These are phyloP conservation scores for Pterocles orientalis DNA, from an alignment of 2,113 vertebrate genomes.

Conservation along the genomic window DNA sequence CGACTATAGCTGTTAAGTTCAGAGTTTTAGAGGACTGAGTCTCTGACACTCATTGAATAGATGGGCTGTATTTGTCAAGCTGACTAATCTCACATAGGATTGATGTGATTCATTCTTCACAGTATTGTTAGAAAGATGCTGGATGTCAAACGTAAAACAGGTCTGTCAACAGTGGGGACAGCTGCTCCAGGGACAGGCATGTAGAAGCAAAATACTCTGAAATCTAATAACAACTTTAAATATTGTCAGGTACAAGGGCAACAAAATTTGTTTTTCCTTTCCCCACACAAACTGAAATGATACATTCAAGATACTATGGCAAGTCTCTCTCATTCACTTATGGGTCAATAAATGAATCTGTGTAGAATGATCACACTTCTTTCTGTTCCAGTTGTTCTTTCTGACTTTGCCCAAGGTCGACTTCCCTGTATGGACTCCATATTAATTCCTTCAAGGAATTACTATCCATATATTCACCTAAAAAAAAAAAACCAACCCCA, in stretches of 20 bases:
- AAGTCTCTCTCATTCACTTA: background rate
- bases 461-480: background rate
- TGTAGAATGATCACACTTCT: background rate
- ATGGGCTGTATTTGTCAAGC: background rate
- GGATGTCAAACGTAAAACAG: background rate
- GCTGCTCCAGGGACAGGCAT: background rate
- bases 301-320: background rate
- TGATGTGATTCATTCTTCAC: constrained; percentile 29
- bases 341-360: background rate
- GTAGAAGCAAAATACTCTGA: background rate
- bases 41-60: background rate
- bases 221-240: background rate
- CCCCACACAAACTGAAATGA: background rate
- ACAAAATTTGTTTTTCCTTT: background rate
- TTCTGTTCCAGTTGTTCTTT: background rate
- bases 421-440: background rate
- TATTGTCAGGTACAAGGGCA: background rate
- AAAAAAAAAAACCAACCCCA: background rate
- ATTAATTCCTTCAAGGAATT: background rate
- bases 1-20: background rate
- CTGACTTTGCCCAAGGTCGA: background rate
- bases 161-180: background rate
- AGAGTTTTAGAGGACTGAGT: background rate
- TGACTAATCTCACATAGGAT: background rate
- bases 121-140: background rate